A percentile compares a stretch with the other conserved stretches of the same genome.
Conservation (phyloP, 92 coral and sea anemone genomes). For the Parazoanthus atlanticus region DNA sequence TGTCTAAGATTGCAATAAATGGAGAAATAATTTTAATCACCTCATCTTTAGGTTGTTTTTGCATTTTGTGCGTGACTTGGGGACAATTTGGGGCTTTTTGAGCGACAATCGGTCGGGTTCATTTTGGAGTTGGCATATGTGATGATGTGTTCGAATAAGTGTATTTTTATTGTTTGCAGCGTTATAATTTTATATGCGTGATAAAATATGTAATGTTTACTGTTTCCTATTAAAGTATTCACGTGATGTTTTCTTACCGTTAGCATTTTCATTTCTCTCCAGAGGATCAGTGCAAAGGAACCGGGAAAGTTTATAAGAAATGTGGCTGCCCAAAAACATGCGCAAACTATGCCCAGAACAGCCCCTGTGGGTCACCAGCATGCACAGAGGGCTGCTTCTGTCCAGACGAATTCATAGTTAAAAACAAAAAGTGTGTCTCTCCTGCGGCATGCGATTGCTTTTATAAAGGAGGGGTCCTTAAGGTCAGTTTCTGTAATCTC, state of each 20-base stretch:
- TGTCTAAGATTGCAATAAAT: too few species aligned
- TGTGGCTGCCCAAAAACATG: constrained; percentile 27
- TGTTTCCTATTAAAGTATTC: too few species aligned
- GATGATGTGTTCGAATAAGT: too few species aligned
- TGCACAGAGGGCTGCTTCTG: constrained; percentile 35
- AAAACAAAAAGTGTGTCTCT: not conserved
- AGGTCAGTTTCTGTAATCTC: not conserved
- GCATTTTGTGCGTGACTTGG: too few species aligned
- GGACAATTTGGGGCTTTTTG: too few species aligned
- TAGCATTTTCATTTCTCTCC: not conserved
- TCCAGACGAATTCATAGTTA: not conserved
- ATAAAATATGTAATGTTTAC: too few species aligned
- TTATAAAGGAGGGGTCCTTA: not conserved
- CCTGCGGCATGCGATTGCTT: not conserved
- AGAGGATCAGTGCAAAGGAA: constrained; percentile 41
- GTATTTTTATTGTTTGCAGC: too few species aligned
- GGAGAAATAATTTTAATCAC: too few species aligned
- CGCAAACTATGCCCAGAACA: not conserved
- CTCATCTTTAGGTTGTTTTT: too few species aligned
- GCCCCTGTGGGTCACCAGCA: not conserved
- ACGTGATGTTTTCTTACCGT: not conserved
- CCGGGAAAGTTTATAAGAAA: not conserved
- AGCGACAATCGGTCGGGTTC: too few species aligned
- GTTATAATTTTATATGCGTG: too few species aligned
- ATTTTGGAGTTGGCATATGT: too few species aligned